Conservation (phyloP, 2,797 vertebrate species). For the Triplophysa yarkandensis region DNA sequence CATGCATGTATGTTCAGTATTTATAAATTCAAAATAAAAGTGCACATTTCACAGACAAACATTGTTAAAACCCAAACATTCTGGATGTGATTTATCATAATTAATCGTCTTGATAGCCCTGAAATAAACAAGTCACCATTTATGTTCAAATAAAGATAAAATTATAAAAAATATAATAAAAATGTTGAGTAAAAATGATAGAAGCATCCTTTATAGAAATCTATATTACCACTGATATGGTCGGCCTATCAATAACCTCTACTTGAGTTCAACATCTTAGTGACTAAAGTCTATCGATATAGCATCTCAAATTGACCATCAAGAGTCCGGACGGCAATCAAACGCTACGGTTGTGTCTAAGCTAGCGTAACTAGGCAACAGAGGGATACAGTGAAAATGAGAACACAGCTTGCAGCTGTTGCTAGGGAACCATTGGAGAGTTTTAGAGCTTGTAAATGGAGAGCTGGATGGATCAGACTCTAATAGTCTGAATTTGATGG, state of each 20-base stretch:
- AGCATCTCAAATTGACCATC: conserved; percentile 35
- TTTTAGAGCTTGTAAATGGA: conserved; percentile 76
- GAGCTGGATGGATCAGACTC: conserved; percentile 75
- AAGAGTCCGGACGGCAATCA: conserved; percentile 69
- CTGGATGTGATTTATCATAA: too few species aligned
- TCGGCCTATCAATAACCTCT: neutral
- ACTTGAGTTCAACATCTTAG: neutral
- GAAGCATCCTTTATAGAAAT: too few species aligned
- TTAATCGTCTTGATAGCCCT: too few species aligned
- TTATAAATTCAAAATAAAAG: too few species aligned
- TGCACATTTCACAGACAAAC: too few species aligned
- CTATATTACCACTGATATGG: conserved; percentile 7
- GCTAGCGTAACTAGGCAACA: conserved; percentile 83
- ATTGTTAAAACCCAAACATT: too few species aligned
- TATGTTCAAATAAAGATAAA: too few species aligned
- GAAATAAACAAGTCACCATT: too few species aligned
- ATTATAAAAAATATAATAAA: too few species aligned
- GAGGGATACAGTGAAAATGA: conserved; percentile 74
- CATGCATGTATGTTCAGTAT: too few species aligned
- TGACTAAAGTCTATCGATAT: conserved; percentile 60
- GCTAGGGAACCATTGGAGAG: conserved; percentile 83
- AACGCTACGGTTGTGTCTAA: conserved; percentile 72
- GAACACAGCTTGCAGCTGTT: conserved; percentile 77
- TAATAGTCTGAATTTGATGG: conserved; percentile 81
- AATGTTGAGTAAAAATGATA: too few species aligned